Percentiles rank a stretch among this genome's conserved stretches.
phyloP scores from a whole-genome alignment of 2,113 vertebrate genomes.

The Eulemur macaco region DNA sequence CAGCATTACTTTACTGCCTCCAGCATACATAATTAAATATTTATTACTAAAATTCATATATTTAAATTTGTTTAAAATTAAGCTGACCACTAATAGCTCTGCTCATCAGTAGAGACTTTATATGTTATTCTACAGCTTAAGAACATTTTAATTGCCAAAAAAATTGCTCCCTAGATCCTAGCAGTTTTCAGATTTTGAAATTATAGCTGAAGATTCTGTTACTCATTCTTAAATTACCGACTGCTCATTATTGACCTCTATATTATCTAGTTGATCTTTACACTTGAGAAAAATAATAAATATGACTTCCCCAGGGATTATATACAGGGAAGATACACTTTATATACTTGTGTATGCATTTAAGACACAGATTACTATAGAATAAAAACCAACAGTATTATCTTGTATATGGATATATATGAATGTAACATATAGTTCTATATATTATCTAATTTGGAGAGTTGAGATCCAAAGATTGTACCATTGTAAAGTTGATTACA shows the following conservation, averaged over 20 bases:
- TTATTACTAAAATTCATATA: slow-evolving; percentile 68
- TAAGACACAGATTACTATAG: neutral
- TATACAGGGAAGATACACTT: neutral
- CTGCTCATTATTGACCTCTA: slow-evolving; percentile 30
- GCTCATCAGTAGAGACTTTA: neutral
- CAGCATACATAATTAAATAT: slow-evolving; percentile 49
- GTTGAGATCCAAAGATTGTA: neutral
- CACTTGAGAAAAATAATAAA: neutral
- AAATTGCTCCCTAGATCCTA: slow-evolving; percentile 41
- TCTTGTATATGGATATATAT: neutral
- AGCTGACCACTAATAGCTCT: slow-evolving; percentile 40
- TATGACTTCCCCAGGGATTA: neutral
- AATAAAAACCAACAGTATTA: neutral
- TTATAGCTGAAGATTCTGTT: slow-evolving; percentile 45
- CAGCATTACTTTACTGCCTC: slow-evolving; percentile 21
- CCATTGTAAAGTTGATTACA: neutral
- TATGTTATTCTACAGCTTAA: slow-evolving; percentile 47
- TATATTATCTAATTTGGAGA: neutral
- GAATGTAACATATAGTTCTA: neutral
- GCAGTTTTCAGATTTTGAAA: slow-evolving; percentile 61
- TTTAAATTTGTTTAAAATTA: slow-evolving; percentile 67
- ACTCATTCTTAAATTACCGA: slow-evolving; percentile 60
- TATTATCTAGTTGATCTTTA: slow-evolving; percentile 37
- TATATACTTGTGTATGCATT: neutral
- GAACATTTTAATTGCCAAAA: slow-evolving; percentile 59